Base-by-base conservation (phyloP, 2,113 vertebrate genomes). In the Lepus europaeus region DNA sequence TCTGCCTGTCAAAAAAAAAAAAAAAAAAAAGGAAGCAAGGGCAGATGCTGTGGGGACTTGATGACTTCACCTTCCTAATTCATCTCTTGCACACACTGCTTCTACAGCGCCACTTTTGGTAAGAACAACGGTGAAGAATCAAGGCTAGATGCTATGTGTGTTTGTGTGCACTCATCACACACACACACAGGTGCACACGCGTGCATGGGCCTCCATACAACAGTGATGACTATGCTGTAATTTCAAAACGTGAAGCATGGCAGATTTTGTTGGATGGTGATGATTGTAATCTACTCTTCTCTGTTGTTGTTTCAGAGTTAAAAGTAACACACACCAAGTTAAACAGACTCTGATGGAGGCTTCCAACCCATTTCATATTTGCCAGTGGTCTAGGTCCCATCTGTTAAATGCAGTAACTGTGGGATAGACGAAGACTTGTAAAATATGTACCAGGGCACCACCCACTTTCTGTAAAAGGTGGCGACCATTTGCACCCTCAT, bases 401-500 rank as follows among this genome's bases (percentile, higher is more conserved):
- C 80, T 90, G 86, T 31, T 6, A 73, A 68, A 12, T 9, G 31
- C 7, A 87, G 49, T 87, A 66, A 78, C 10, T 72, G 51, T 9
- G n/a, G 70, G 16, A 16, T 11, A 53, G 66, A 33, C n/a, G 45
- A 69, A 64, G 14, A 87, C 63, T 66, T 76, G 7, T 86, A 49
- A 89, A 91, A 53, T 53, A 70, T 0, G 0, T 36, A n/a, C 19
- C 2, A 4, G 9, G 76, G 51, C 70, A 87, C 36, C 12, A 13
- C 74, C 76, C 22, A 16, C 77, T 85, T 87, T 66, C 25, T 29
- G 1, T 83, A 73, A 85, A 93, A 93, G 93, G 88, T 89, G 76
- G 90, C 85, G 73, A 82, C 64, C 81, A 87, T 95, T 94, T 94
- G 31, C 20, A 29, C 61, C 51, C 69, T 95, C 72, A 77, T 95